These are phyloP conservation scores for Gymnothorax reevesii DNA, from an alignment of 2,797 vertebrate genomes.

Conservation along the genomic window DNA sequence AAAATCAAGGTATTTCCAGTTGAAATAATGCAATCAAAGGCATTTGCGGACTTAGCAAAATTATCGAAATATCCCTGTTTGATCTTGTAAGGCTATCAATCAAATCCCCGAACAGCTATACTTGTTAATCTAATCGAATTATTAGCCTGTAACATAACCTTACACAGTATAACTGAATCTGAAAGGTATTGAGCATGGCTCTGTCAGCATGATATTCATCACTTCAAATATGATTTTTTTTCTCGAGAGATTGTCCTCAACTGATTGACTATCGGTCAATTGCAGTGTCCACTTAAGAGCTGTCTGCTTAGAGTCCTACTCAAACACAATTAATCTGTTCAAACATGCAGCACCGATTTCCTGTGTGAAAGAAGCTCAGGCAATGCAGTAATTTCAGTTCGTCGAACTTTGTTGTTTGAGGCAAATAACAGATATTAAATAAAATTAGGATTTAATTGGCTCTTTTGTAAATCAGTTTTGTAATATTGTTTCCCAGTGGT, in stretches of 20 bases:
- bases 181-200: background rate
- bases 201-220: background rate
- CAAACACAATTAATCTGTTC: too few species aligned
- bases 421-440: background rate
- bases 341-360: background rate
- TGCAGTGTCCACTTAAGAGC: background rate
- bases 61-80: background rate
- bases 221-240: background rate
- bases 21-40: background rate
- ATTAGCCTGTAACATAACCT: slow-evolving; percentile 5
- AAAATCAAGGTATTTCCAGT: background rate
- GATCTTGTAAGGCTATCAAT: background rate
- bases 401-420: background rate
- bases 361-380: background rate
- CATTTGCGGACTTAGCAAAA: too few species aligned
- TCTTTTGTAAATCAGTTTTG: background rate
- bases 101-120: background rate
- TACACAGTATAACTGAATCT: background rate
- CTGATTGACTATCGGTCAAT: background rate
- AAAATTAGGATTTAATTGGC: background rate
- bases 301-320: too few species aligned
- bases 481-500: background rate
- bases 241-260: background rate
- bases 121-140: background rate
- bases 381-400: background rate